Conservation (phyloP, 2,113 vertebrate genomes). For the Pelusios castaneus region DNA sequence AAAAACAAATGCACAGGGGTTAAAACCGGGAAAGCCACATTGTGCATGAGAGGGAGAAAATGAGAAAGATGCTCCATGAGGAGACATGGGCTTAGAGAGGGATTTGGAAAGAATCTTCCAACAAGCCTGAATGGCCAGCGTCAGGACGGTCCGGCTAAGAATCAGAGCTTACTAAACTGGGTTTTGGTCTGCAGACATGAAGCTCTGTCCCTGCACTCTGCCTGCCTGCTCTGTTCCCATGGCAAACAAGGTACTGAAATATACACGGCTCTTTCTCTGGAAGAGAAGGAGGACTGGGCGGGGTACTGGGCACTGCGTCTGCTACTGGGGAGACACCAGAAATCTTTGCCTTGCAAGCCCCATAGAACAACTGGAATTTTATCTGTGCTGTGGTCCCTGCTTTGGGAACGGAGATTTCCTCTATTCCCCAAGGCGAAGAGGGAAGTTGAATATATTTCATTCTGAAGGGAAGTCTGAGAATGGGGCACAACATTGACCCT, state of each 20-base stretch:
- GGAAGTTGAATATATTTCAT: no score
- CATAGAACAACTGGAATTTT: not conserved
- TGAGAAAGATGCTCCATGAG: not conserved
- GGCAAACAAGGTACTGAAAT: no score
- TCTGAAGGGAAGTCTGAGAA: no score
- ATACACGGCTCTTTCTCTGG: no score
- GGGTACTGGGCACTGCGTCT: not conserved
- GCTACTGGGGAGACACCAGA: not conserved
- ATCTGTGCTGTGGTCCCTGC: not conserved
- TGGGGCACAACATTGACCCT: no score
- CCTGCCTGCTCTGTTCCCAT: not conserved
- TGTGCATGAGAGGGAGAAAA: not conserved
- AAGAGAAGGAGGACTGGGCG: not conserved
- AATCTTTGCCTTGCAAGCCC: not conserved
- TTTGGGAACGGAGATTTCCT: not conserved
- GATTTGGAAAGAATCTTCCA: not conserved
- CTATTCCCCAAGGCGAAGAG: no score
- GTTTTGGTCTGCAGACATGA: no score
- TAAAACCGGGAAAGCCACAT: not conserved
- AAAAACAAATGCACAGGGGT: not conserved
- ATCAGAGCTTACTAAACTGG: not conserved
- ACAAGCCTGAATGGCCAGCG: not conserved
- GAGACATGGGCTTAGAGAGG: not conserved
- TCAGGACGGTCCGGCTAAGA: no score
- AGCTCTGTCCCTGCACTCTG: no score